A percentile compares a stretch with the other conserved stretches of the same genome.
Evolutionary conservation across 2,113 vertebrate genomes (phyloP).

Genomic region (Callospermophilus lateralis): DNA sequence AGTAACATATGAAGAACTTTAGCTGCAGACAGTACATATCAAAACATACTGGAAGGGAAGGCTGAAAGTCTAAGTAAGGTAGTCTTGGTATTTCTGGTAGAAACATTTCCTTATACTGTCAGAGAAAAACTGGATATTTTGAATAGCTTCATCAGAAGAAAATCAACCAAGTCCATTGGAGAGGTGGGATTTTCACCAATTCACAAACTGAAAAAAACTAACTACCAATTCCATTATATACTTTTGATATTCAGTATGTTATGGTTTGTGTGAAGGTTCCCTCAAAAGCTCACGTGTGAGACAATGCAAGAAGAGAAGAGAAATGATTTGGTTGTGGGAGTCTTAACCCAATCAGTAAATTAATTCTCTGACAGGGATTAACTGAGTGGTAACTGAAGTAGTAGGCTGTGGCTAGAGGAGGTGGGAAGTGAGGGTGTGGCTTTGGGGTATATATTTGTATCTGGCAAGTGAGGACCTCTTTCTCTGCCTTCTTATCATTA

Average conservation of each 20-base stretch:
- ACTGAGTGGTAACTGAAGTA: too few relatives aligned
- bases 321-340: too few relatives aligned
- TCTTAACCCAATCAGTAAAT: too few relatives aligned
- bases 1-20: neutral
- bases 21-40: neutral
- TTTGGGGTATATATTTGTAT: too few relatives aligned
- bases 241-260: neutral
- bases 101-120: neutral
- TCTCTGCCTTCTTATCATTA: too few relatives aligned
- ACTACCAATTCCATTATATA: neutral
- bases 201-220: conserved; percentile 48
- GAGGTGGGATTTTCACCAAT: conserved; percentile 29
- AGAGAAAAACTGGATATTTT: neutral
- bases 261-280: too few relatives aligned
- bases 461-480: too few relatives aligned
- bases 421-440: too few relatives aligned
- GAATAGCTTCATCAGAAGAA: neutral
- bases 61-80: neutral
- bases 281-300: too few relatives aligned
- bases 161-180: conserved; percentile 6
- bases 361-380: too few relatives aligned
- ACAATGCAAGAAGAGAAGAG: too few relatives aligned
- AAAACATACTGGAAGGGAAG: neutral
- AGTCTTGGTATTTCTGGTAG: neutral
- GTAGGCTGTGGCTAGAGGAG: too few relatives aligned